A percentile compares a stretch with the other conserved stretches of the same genome.
Conservation (phyloP, 2,113 vertebrate species). For the Scomber japonicus region DNA sequence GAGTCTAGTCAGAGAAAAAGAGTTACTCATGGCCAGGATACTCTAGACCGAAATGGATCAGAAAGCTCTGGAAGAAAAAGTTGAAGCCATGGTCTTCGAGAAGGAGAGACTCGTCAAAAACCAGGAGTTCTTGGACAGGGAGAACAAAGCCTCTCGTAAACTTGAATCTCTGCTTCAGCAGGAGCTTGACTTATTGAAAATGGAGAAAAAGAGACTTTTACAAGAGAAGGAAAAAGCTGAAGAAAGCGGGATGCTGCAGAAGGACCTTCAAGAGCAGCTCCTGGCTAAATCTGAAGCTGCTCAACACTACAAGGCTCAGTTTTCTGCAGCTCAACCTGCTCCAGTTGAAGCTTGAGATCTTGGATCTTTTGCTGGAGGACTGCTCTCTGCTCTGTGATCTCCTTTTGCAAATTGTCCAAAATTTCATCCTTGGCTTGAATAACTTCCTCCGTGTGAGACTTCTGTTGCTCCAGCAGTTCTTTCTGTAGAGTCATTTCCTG, state of each 20-base stretch:
- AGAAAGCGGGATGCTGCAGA: conserved; percentile 51
- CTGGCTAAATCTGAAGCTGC: conserved; percentile 86
- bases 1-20: conserved; percentile 62
- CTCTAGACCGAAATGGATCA: conserved; percentile 42
- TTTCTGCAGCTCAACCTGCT: conserved; percentile 57
- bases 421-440: conserved; percentile 53
- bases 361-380: conserved; percentile 63
- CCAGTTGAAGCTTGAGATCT: conserved; percentile 55
- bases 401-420: conserved; percentile 45
- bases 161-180: conserved; percentile 84
- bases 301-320: conserved; percentile 88
- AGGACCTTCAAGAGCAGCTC: conserved; percentile 86
- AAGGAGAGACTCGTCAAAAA: conserved; percentile 78
- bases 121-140: conserved; percentile 75
- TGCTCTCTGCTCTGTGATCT: conserved; percentile 60
- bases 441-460: conserved; percentile 74
- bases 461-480: conserved; percentile 82
- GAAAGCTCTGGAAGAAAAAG: conserved; percentile 33
- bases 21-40: conserved; percentile 66
- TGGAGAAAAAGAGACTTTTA: conserved; percentile 63
- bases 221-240: conserved; percentile 72
- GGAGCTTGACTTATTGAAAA: conserved; percentile 79
- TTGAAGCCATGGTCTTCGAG: conserved; percentile 79
- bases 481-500: conserved; percentile 63
- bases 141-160: conserved; percentile 80